These are phyloP conservation scores for Rhinopomastus cyanomelas DNA, from an alignment of 2,113 vertebrate genomes.

Conservation along the genomic window DNA sequence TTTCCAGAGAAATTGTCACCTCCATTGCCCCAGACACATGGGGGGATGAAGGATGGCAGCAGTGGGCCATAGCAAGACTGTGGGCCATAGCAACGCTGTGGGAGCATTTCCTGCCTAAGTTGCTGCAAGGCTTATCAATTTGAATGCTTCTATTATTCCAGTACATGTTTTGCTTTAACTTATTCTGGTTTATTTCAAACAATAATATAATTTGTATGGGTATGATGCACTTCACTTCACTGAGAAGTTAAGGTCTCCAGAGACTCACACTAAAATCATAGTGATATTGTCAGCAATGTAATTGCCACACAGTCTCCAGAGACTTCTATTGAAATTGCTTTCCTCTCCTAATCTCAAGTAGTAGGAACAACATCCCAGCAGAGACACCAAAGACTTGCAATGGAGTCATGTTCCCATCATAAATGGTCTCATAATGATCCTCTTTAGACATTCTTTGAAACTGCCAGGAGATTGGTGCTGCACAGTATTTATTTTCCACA, in stretches of 20 bases:
- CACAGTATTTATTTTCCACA: constrained; percentile 64
- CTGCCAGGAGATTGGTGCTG: constrained; percentile 61
- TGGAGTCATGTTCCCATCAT: constrained; percentile 62
- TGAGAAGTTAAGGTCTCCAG: constrained; percentile 45
- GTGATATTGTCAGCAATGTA: constrained; percentile 59
- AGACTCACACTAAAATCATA: constrained; percentile 51
- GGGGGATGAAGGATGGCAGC: not conserved
- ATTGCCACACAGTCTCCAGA: constrained; percentile 64
- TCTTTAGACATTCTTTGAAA: constrained; percentile 69
- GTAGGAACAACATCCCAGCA: constrained; percentile 61
- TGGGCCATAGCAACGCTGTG: not conserved
- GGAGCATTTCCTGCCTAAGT: not conserved
- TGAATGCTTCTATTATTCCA: not conserved
- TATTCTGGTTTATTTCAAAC: constrained; percentile 35
- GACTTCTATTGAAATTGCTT: constrained; percentile 70
- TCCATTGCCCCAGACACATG: not conserved
- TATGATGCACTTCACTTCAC: constrained; percentile 43
- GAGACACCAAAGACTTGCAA: constrained; percentile 64
- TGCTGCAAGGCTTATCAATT: not conserved
- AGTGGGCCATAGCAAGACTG: not conserved
- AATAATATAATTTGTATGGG: constrained; percentile 58
- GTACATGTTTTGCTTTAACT: constrained; percentile 11
- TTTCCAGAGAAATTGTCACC: not conserved
- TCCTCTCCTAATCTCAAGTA: constrained; percentile 68
- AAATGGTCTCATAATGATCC: constrained; percentile 65